These are phyloP conservation scores for Colius striatus DNA, from an alignment of 2,113 vertebrate genomes.

Conservation along the genomic window DNA sequence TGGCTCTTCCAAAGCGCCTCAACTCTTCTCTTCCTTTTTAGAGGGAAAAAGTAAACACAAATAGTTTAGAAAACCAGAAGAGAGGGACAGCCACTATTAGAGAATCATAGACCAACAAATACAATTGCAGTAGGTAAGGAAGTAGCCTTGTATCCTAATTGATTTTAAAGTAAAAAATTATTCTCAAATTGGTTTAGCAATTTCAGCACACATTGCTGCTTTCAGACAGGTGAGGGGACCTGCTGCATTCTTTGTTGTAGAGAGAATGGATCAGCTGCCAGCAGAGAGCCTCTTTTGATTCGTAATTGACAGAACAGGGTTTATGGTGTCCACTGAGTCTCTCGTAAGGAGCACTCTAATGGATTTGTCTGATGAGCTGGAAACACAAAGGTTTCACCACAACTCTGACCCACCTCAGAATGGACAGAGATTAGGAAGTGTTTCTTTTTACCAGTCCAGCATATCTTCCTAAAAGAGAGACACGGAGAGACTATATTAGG, in stretches of 20 bases:
- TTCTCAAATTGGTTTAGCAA: neutral
- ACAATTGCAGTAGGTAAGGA: neutral
- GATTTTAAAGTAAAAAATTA: neutral
- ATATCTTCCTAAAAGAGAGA: neutral
- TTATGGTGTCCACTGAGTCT: neutral
- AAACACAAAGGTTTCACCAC: neutral
- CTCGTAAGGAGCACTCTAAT: neutral
- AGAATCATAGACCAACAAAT: neutral
- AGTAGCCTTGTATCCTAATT: neutral
- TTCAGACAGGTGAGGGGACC: neutral
- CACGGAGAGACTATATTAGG: neutral
- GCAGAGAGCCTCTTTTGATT: neutral
- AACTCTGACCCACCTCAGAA: neutral
- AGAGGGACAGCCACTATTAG: neutral
- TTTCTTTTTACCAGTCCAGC: neutral
- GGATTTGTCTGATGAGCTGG: neutral
- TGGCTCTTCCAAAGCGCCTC: neutral
- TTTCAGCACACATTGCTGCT: neutral
- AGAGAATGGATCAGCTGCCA: neutral
- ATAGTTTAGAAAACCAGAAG: too few species aligned
- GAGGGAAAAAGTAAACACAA: too few species aligned
- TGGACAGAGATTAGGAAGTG: neutral
- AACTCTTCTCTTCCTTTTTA: neutral
- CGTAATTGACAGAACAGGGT: neutral
- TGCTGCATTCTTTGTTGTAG: neutral